phyloP scores from a whole-genome alignment of 1,140 invertebrate species.

The Drosophila lini region DNA sequence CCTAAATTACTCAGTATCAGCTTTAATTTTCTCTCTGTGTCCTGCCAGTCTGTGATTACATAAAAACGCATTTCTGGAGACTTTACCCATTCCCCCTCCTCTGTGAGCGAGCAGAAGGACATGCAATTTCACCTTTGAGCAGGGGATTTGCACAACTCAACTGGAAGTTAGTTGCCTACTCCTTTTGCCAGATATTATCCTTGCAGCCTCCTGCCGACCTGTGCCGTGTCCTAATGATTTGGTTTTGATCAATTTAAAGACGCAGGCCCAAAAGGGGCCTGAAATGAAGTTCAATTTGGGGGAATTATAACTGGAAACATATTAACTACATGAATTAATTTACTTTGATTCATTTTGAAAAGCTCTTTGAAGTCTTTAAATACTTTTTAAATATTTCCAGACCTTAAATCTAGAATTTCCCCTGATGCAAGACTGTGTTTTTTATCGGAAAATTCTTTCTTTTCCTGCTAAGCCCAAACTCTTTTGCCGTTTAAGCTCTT shows the following conservation, averaged over 20 bases:
- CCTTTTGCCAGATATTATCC: slow-evolving; percentile 8
- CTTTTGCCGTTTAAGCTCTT: slow-evolving; percentile 18
- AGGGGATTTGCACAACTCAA: slow-evolving; percentile 31
- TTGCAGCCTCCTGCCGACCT: neutral
- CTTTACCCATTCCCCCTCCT: neutral
- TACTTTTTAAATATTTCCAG: neutral
- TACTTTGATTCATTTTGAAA: neutral
- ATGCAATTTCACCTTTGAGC: slow-evolving; percentile 38
- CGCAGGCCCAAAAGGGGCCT: neutral
- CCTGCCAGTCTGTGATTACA: slow-evolving; percentile 26
- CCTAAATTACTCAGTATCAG: neutral
- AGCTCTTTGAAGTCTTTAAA: neutral
- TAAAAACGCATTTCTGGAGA: slow-evolving; percentile 45
- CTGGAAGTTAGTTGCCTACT: slow-evolving; percentile 19
- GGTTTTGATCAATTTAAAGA: slow-evolving; percentile 28
- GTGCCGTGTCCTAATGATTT: slow-evolving; percentile 30
- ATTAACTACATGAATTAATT: neutral
- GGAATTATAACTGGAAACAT: neutral
- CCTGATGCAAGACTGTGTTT: neutral
- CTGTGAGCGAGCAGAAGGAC: slow-evolving; percentile 7
- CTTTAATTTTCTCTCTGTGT: neutral
- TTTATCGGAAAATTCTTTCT: neutral
- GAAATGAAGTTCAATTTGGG: neutral
- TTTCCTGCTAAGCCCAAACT: neutral
- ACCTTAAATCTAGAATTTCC: neutral